phyloP scores from a whole-genome alignment of 2,797 vertebrate genomes.

The Lithobates sylvaticus region DNA sequence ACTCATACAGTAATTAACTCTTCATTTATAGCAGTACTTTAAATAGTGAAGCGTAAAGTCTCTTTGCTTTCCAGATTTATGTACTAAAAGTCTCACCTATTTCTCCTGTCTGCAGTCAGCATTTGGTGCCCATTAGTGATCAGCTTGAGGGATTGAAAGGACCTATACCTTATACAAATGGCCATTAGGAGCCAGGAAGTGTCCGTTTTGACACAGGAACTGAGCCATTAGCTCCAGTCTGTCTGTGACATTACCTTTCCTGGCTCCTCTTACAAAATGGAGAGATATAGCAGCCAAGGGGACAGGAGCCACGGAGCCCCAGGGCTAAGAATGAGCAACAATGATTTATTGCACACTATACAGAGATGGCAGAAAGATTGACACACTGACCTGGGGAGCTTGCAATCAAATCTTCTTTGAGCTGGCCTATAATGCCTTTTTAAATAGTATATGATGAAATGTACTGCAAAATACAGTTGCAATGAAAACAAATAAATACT shows the following conservation, averaged over 20 bases:
- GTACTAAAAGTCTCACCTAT: constrained; percentile 39
- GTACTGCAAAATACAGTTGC: no score
- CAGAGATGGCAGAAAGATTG: constrained; percentile 7
- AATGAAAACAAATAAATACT: no score
- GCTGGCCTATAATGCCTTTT: background rate
- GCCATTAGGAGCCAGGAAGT: constrained; percentile 59
- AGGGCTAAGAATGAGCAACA: constrained; percentile 18
- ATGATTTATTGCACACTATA: constrained; percentile 50
- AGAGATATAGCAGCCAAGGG: constrained; percentile 23
- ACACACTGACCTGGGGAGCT: constrained; percentile 21
- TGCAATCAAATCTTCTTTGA: background rate
- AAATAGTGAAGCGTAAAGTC: background rate
- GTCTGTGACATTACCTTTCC: constrained; percentile 52
- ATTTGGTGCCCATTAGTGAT: constrained; percentile 60
- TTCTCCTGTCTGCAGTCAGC: constrained; percentile 33
- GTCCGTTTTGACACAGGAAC: constrained; percentile 58
- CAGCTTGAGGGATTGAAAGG: constrained; percentile 41
- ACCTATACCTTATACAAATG: constrained; percentile 48
- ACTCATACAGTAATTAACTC: background rate
- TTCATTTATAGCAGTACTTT: background rate
- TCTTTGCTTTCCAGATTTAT: constrained; percentile 3
- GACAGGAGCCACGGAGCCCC: constrained; percentile 31
- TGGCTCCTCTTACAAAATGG: constrained; percentile 57
- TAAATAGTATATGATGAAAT: background rate
- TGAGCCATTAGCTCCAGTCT: constrained; percentile 53